Conservation (phyloP, 2,797 vertebrate genomes). For the Hyperoplus lanceolatus region DNA sequence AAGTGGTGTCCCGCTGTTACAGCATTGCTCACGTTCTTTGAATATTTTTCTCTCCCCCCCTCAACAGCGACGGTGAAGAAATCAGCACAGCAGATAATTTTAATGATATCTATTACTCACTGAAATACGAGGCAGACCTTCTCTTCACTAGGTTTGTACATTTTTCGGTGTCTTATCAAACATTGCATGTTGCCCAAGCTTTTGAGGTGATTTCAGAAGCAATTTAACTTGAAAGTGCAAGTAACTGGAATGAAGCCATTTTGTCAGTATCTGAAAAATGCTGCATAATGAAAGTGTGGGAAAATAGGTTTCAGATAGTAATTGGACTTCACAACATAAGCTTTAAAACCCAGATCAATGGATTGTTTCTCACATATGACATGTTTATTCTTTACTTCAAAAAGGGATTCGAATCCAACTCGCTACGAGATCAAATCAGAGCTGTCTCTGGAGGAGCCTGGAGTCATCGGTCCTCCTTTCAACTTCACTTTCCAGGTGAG, state of each 20-base stretch:
- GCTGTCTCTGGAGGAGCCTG: constrained; percentile 88
- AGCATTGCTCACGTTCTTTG: constrained; percentile 1
- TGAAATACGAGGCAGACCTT: constrained; percentile 94
- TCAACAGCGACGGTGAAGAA: constrained; percentile 93
- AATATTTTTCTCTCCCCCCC: constrained; percentile 41
- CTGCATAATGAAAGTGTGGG: constrained; percentile 7
- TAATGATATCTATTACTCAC: constrained; percentile 88
- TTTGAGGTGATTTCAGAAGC: neutral
- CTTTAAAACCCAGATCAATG: neutral
- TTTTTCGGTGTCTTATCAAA: neutral
- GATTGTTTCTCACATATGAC: neutral
- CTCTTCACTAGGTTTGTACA: constrained; percentile 94
- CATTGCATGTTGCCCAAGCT: neutral
- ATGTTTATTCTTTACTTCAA: constrained; percentile 30
- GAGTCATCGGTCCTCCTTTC: constrained; percentile 88
- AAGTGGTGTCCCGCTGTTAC: neutral
- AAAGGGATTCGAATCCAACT: constrained; percentile 86
- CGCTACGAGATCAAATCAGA: constrained; percentile 88
- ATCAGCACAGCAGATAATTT: constrained; percentile 89
- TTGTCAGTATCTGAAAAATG: constrained; percentile 1
- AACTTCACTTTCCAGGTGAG: constrained; percentile 93
- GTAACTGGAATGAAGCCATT: constrained; percentile 14
- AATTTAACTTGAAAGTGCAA: neutral
- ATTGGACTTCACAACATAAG: neutral
- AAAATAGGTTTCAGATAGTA: neutral